phyloP scores from a whole-genome alignment of 2,888 invertebrate species.

The Caenorhabditis wallacei region DNA sequence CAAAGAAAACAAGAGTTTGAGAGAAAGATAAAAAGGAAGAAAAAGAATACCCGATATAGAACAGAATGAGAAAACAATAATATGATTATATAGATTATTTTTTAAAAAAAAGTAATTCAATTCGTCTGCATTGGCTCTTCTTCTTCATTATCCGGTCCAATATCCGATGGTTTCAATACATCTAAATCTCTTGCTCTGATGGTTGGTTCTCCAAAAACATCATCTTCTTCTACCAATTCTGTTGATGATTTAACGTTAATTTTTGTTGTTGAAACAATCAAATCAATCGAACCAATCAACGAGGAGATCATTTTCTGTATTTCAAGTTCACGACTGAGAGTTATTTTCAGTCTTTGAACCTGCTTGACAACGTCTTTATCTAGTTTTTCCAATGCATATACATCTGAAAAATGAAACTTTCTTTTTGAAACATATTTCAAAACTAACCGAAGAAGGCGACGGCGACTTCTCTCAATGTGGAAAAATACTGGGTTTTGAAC shows the following conservation, averaged over 20 bases:
- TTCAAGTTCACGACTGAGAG: constrained; percentile 68
- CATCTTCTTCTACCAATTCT: constrained; percentile 60
- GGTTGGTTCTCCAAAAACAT: constrained; percentile 70
- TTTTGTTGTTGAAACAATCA: constrained; percentile 67
- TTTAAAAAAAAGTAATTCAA: background rate
- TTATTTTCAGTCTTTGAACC: constrained; percentile 51
- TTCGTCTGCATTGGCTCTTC: constrained; percentile 27
- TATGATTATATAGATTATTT: background rate
- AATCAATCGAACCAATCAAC: constrained; percentile 71
- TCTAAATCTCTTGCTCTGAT: constrained; percentile 63
- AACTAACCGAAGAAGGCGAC: constrained; percentile 73
- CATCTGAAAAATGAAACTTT: constrained; percentile 62
- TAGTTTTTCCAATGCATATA: constrained; percentile 70
- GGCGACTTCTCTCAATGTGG: constrained; percentile 75
- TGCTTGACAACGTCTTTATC: constrained; percentile 41
- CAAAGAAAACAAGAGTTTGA: constrained; percentile 4
- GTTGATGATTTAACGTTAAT: constrained; percentile 45
- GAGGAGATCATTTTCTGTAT: constrained; percentile 71
- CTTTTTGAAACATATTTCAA: background rate
- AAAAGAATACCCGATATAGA: constrained; percentile 20
- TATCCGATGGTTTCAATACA: constrained; percentile 38
- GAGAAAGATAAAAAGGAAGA: background rate
- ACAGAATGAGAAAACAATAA: constrained; percentile 16
- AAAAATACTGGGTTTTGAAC: constrained; percentile 77
- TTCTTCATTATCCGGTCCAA: constrained; percentile 3